Conservation (phyloP, 2,888 invertebrate genomes). For the Drosophila mimica region DNA sequence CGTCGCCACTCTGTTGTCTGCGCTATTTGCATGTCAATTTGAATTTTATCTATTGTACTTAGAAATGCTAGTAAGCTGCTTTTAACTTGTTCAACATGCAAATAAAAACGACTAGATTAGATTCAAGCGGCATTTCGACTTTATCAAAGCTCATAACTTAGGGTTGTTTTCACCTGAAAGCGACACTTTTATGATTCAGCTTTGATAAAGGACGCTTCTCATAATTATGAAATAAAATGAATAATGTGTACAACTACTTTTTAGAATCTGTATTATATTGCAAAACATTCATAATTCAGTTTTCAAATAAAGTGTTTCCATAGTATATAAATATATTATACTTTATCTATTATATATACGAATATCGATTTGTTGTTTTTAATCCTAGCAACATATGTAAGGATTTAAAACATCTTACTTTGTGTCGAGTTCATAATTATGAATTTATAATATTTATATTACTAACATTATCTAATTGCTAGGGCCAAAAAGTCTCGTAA, state of each 20-base stretch:
- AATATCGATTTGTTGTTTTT: background rate
- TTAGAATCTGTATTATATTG: background rate
- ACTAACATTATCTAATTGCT: background rate
- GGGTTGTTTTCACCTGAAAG: conserved; percentile 13
- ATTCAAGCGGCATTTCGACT: conserved; percentile 29
- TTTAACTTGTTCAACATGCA: conserved; percentile 72
- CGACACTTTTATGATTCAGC: background rate
- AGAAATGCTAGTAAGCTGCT: conserved; percentile 62
- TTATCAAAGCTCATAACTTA: conserved; percentile 12
- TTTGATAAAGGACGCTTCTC: background rate
- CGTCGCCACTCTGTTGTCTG: conserved; percentile 28
- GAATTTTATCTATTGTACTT: conserved; percentile 72
- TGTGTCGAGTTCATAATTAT: background rate
- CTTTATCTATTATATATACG: background rate
- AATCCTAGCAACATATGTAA: background rate
- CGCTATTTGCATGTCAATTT: conserved; percentile 77
- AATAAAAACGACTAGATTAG: conserved; percentile 69
- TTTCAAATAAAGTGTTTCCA: background rate
- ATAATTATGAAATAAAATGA: background rate
- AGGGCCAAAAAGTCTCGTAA: background rate
- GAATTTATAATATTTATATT: background rate
- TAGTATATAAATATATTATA: background rate
- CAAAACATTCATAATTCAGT: background rate
- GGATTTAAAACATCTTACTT: background rate
- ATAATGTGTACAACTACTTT: background rate